phyloP scores from a whole-genome alignment of 2,113 vertebrate genomes.

The Caranx ignobilis region DNA sequence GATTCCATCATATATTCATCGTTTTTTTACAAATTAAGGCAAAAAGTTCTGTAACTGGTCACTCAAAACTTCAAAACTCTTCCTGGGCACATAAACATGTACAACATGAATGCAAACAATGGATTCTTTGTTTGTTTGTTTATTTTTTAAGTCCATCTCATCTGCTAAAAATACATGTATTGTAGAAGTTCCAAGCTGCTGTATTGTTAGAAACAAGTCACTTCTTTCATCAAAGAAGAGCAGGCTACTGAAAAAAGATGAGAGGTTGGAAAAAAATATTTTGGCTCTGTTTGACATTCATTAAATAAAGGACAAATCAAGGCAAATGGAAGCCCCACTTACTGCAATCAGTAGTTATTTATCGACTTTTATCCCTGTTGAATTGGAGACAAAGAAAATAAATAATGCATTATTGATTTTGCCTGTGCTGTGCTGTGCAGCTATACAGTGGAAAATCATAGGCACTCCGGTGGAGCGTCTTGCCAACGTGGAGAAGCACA shows the following conservation, averaged over 20 bases:
- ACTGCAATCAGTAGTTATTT: constrained; percentile 51
- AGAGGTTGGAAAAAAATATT: not conserved
- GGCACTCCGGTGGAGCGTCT: constrained; percentile 5
- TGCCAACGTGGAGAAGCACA: not conserved
- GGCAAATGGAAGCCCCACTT: constrained; percentile 50
- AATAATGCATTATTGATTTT: constrained; percentile 69
- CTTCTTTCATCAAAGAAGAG: not conserved
- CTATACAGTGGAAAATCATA: constrained; percentile 21
- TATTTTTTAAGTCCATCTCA: not conserved
- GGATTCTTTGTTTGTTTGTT: not conserved
- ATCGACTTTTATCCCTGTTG: constrained; percentile 43
- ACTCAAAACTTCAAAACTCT: too few relatives aligned
- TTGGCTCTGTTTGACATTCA: constrained; percentile 21
- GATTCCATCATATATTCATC: not conserved
- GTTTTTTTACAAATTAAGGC: not conserved
- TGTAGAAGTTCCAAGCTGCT: not conserved
- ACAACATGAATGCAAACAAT: too few relatives aligned
- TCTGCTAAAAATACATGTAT: not conserved
- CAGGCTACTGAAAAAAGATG: not conserved
- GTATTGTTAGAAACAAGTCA: not conserved
- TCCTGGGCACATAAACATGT: too few relatives aligned
- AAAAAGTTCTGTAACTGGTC: not conserved
- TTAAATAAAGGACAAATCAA: constrained; percentile 47
- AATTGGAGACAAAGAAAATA: constrained; percentile 66
- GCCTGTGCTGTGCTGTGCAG: constrained; percentile 5